Percentiles rank a stretch among this genome's conserved stretches.
Evolutionary conservation across 2,888 invertebrate genomes (phyloP).

Genomic region (Heliconius sara): DNA sequence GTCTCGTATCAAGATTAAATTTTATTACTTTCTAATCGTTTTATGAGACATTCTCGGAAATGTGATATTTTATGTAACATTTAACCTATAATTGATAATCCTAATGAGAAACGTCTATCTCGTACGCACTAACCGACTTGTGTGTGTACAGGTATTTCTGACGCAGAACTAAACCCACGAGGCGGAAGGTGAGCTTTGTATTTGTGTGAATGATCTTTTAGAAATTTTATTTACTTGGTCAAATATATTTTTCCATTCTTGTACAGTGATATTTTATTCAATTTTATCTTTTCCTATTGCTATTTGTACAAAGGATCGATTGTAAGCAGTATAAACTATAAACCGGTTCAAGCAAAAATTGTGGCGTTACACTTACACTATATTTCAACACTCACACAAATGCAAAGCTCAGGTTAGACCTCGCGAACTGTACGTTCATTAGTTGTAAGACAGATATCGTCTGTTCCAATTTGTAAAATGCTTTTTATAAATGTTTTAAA

Average conservation of each 20-base stretch:
- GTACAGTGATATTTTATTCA: no score
- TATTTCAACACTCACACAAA: no score
- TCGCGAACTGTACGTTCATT: not conserved
- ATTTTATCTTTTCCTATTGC: no score
- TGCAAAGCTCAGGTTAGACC: no score
- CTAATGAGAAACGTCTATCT: conserved; percentile 23
- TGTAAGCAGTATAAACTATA: no score
- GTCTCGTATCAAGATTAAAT: conserved; percentile 9
- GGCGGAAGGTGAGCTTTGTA: no score
- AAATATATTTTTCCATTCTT: no score
- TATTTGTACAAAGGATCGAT: no score
- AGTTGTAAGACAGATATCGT: conserved; percentile 15
- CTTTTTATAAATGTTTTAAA: not conserved
- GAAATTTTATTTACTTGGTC: no score
- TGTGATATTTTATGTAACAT: conserved; percentile 78
- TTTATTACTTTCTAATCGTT: conserved; percentile 48
- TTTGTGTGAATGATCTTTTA: no score
- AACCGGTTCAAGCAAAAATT: no score
- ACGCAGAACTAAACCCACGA: not conserved
- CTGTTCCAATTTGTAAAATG: not conserved
- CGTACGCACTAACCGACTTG: conserved; percentile 5
- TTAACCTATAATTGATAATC: conserved; percentile 44
- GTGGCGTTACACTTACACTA: no score
- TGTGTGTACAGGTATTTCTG: conserved; percentile 1
- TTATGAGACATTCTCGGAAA: conserved; percentile 64